Evolutionary conservation across 2,797 vertebrate genomes (phyloP).

Genomic region (Clamator glandarius): DNA sequence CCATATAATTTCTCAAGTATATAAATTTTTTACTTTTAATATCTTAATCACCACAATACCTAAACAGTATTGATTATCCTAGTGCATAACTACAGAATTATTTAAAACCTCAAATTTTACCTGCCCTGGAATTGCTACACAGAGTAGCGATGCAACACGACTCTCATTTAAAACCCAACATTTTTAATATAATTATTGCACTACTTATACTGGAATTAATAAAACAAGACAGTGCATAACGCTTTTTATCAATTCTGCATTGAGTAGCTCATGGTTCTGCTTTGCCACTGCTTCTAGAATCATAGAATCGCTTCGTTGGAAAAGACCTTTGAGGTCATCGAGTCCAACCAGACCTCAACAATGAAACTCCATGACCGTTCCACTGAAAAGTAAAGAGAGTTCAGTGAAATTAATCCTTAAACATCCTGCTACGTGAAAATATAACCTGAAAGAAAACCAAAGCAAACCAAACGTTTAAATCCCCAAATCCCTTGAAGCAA

Average conservation of each 20-base stretch:
- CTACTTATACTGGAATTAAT: not conserved
- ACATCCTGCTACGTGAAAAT: not conserved
- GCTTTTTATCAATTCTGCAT: not conserved
- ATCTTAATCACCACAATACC: not conserved
- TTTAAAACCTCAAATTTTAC: not conserved
- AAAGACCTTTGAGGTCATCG: no score
- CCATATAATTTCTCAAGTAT: not conserved
- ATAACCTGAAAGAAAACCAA: not conserved
- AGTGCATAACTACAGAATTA: not conserved
- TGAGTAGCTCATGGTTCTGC: not conserved
- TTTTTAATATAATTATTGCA: not conserved
- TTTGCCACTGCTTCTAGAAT: not conserved
- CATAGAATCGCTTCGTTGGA: no score
- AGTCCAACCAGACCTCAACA: not conserved
- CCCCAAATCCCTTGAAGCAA: not conserved
- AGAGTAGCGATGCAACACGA: not conserved
- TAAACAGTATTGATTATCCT: not conserved
- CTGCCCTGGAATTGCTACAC: not conserved
- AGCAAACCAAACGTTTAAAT: not conserved
- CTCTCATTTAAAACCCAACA: not conserved
- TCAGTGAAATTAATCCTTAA: not conserved
- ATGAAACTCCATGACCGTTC: not conserved
- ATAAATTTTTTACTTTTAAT: constrained; percentile 1
- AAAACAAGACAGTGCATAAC: not conserved
- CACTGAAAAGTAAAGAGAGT: not conserved